Conservation (phyloP, 2,113 vertebrate genomes). For the Pomatostomus ruficeps region DNA sequence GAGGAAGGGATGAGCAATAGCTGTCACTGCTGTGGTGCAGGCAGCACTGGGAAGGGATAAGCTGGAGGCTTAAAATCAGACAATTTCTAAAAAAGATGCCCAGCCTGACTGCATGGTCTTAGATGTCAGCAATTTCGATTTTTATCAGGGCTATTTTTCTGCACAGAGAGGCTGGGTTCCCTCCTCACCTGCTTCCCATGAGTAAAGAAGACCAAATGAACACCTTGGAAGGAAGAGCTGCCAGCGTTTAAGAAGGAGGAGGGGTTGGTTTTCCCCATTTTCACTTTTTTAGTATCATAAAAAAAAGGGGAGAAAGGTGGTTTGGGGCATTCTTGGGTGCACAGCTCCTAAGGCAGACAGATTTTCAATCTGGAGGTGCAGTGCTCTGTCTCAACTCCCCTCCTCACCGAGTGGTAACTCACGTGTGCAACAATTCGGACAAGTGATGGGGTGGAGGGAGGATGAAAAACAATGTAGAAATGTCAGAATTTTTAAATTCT, state of each 20-base stretch:
- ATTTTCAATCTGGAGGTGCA: neutral
- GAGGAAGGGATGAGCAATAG: fast-evolving
- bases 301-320: fast-evolving
- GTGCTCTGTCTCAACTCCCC: fast-evolving
- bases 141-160: neutral
- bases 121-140: neutral
- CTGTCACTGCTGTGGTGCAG: fast-evolving
- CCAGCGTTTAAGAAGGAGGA: fast-evolving
- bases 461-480: neutral
- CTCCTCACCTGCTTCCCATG: fast-evolving
- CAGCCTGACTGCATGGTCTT: neutral
- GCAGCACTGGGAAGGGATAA: neutral
- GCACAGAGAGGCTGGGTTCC: neutral
- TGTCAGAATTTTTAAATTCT: neutral
- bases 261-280: neutral
- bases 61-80: neutral
- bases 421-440: neutral
- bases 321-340: neutral
- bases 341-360: neutral
- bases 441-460: fast-evolving
- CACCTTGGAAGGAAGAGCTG: neutral
- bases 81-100: neutral
- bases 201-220: neutral
- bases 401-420: neutral
- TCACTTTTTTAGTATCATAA: neutral